phyloP scores from a whole-genome alignment of 2,113 vertebrate species.

The Sciurus niger region DNA sequence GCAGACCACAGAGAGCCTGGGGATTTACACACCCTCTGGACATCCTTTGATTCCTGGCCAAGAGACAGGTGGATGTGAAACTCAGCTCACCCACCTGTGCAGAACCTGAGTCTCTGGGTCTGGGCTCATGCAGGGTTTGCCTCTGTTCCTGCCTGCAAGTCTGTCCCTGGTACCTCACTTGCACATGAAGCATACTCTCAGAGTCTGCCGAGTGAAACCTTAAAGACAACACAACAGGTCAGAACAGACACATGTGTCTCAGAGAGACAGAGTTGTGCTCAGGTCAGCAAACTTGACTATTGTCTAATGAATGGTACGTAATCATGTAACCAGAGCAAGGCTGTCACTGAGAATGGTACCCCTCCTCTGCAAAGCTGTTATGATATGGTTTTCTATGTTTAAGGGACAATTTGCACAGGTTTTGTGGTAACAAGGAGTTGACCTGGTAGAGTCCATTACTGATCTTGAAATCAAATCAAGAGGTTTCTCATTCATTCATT shows the following conservation, averaged over 20 bases:
- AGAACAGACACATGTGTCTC: not conserved
- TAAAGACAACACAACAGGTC: not conserved
- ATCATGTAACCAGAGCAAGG: not conserved
- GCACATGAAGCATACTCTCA: not conserved
- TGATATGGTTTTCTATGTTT: not conserved
- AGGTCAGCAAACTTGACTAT: not conserved
- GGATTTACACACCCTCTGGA: not conserved
- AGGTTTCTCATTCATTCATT: not conserved
- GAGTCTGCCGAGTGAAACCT: not conserved
- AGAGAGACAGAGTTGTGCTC: not conserved
- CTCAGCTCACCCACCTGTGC: not conserved
- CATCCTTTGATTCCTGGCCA: not conserved
- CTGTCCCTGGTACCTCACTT: not conserved
- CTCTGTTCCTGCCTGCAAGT: not conserved
- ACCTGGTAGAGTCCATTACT: not conserved
- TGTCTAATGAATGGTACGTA: rapidly evolving
- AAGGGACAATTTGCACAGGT: not conserved
- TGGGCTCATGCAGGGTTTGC: not conserved
- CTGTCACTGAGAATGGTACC: no score
- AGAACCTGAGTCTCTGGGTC: no score
- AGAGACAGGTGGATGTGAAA: not conserved
- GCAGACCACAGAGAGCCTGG: not conserved
- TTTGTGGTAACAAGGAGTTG: not conserved
- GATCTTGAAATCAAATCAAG: not conserved
- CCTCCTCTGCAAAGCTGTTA: no score